These are phyloP conservation scores for Drosophila subpulchrella DNA, from an alignment of 1,140 invertebrate genomes.

Conservation along the genomic window DNA sequence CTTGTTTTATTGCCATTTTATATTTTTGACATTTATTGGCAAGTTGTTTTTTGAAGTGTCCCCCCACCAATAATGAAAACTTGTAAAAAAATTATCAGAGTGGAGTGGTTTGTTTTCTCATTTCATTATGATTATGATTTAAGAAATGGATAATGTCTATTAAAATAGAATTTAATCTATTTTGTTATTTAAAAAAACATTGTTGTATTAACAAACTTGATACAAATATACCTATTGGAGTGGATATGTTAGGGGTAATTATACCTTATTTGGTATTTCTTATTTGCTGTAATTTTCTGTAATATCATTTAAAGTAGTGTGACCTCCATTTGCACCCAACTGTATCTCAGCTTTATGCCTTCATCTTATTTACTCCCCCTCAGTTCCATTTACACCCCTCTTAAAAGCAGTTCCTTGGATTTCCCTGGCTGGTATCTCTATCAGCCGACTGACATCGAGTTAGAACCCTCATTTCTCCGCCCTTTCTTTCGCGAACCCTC, in stretches of 20 bases:
- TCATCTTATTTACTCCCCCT: not conserved
- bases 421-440: constrained; percentile 13
- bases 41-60: constrained; percentile 55
- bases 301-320: not conserved
- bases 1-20: constrained; percentile 54
- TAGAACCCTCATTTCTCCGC: not conserved
- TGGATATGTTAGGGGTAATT: too few relatives aligned
- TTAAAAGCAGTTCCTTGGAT: not conserved
- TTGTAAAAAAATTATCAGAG: constrained; percentile 1
- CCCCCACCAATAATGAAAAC: constrained; percentile 1
- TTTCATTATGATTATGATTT: not conserved
- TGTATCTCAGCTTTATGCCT: not conserved
- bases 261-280: not conserved
- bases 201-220: too few relatives aligned
- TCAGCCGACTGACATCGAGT: constrained; percentile 58
- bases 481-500: constrained; percentile 15
- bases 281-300: not conserved
- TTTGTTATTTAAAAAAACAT: too few relatives aligned
- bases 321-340: constrained; percentile 16
- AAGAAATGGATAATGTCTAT: not conserved
- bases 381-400: constrained; percentile 3
- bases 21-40: constrained; percentile 65
- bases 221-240: too few relatives aligned
- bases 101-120: not conserved
- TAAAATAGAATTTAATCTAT: not conserved